Percentiles rank a stretch among this genome's conserved stretches.
phyloP scores from a whole-genome alignment of 2,888 invertebrate genomes.

The Norana najaformis region DNA sequence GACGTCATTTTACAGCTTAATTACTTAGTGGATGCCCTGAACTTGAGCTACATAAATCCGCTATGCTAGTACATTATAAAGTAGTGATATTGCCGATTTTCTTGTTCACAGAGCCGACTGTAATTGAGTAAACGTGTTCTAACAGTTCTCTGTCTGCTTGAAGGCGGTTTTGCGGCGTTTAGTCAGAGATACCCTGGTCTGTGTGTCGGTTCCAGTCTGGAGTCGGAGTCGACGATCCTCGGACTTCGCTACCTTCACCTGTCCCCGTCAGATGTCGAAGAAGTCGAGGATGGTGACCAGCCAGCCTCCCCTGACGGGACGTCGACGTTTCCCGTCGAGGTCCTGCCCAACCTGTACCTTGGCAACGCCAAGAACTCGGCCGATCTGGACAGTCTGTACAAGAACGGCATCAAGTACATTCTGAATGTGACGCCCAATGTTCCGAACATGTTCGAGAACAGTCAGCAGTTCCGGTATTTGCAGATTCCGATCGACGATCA shows the following conservation, averaged over 20 bases:
- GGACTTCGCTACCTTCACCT: neutral
- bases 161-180: slow-evolving; percentile 24
- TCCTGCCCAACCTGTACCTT: slow-evolving; percentile 87
- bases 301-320: slow-evolving; percentile 33
- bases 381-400: slow-evolving; percentile 83
- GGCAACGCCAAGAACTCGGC: slow-evolving; percentile 93
- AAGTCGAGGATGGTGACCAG: neutral
- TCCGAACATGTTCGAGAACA: slow-evolving; percentile 85
- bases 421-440: slow-evolving; percentile 94
- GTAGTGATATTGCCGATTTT: too few species aligned
- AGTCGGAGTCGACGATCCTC: slow-evolving; percentile 21
- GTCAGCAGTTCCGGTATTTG: slow-evolving; percentile 84
- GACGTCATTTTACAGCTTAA: too few species aligned
- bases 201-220: neutral
- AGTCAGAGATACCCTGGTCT: neutral
- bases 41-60: too few species aligned
- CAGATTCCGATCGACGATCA: slow-evolving; percentile 96
- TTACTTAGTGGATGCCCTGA: too few species aligned
- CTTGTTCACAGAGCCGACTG: too few species aligned
- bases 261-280: neutral
- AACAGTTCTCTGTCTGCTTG: neutral
- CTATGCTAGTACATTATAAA: too few species aligned
- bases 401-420: slow-evolving; percentile 88
- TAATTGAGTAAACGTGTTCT: too few species aligned
- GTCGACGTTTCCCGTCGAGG: slow-evolving; percentile 83